A percentile compares a stretch with the other conserved stretches of the same genome.
Evolutionary conservation across 1,140 invertebrate species (phyloP).

Genomic region (Bemisia tabaci): DNA sequence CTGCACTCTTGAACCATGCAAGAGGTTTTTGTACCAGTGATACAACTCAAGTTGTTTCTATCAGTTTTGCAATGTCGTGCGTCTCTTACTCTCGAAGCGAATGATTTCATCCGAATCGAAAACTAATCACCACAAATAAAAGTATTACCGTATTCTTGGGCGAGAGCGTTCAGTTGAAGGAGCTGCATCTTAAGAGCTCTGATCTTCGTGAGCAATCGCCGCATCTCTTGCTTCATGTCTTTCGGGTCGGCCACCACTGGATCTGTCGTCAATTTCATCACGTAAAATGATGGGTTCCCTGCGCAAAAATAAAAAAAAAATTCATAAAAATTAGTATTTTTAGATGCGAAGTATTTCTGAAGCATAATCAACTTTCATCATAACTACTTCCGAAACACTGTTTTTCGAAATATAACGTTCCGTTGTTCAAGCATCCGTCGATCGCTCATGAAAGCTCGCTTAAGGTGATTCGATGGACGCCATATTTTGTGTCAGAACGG

Average conservation of each 20-base stretch:
- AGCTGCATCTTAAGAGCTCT: conserved; percentile 41
- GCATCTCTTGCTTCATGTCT: conserved; percentile 39
- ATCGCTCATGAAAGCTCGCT: no score
- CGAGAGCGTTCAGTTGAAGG: conserved; percentile 30
- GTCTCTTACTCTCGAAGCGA: no score
- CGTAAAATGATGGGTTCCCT: not conserved
- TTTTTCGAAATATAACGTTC: no score
- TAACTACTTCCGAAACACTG: conserved; percentile 14
- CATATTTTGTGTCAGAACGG: no score
- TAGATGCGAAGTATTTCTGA: not conserved
- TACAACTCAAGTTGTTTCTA: no score
- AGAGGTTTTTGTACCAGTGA: no score
- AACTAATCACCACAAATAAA: no score
- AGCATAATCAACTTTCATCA: conserved; percentile 6
- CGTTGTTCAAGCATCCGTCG: no score
- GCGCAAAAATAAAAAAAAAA: not conserved
- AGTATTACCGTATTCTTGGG: conserved; percentile 10
- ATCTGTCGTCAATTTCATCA: not conserved
- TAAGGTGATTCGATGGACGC: no score
- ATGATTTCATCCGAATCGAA: no score
- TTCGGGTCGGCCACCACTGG: conserved; percentile 26
- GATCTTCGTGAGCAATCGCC: conserved; percentile 43
- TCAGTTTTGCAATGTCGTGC: no score
- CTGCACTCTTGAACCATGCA: no score
- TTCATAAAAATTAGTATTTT: not conserved